Percentiles rank a stretch among this genome's conserved stretches.
phyloP scores from a whole-genome alignment of 2,888 invertebrate genomes.

The Amblyjoppa fuscipennis region DNA sequence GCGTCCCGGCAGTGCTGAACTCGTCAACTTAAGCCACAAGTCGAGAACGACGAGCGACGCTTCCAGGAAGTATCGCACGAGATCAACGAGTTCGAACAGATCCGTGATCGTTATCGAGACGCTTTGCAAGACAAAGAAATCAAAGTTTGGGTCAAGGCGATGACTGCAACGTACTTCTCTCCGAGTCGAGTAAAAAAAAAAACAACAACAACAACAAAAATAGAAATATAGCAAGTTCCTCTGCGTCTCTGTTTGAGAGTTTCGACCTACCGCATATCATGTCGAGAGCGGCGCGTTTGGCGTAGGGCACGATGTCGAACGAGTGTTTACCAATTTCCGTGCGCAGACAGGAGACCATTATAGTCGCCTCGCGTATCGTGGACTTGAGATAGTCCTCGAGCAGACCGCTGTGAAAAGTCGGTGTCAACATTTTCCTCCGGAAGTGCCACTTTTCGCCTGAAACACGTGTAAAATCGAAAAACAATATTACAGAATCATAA shows the following conservation, averaged over 20 bases:
- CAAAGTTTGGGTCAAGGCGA: constrained; percentile 23
- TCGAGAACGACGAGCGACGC: constrained; percentile 1
- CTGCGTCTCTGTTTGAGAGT: neutral
- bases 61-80: neutral
- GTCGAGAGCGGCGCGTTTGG: constrained; percentile 83
- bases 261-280: constrained; percentile 81
- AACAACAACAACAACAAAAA: neutral
- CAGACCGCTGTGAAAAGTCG: constrained; percentile 81
- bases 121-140: constrained; percentile 29
- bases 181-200: neutral
- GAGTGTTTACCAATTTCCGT: constrained; percentile 77
- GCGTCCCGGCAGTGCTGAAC: neutral
- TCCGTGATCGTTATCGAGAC: constrained; percentile 29
- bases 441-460: constrained; percentile 80
- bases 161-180: neutral
- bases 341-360: constrained; percentile 78
- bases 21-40: neutral
- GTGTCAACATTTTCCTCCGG: constrained; percentile 82
- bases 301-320: constrained; percentile 82
- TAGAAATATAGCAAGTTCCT: neutral
- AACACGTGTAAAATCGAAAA: constrained; percentile 7
- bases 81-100: constrained; percentile 30
- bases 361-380: constrained; percentile 73
- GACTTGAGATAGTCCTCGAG: constrained; percentile 79
- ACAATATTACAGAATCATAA: constrained; percentile 13